These are phyloP conservation scores for Thripadectes ignobilis DNA, from an alignment of 2,797 vertebrate genomes.

Conservation along the genomic window DNA sequence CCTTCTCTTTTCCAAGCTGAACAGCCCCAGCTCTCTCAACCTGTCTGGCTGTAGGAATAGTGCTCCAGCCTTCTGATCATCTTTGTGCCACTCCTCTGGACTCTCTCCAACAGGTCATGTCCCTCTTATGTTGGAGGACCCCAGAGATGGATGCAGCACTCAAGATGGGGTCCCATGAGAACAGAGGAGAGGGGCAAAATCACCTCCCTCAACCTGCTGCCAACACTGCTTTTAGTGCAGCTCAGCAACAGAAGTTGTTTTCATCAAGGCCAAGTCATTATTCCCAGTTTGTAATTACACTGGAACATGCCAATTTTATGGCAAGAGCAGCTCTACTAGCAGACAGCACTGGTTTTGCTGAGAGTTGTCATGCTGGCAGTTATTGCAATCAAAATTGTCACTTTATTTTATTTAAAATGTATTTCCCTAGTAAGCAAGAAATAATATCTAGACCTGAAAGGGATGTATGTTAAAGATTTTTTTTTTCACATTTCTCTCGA, in stretches of 20 bases:
- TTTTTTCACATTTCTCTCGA: constrained; percentile 7
- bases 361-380: neutral
- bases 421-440: constrained; percentile 16
- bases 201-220: neutral
- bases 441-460: constrained; percentile 11
- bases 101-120: neutral
- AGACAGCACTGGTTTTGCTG: constrained; percentile 8
- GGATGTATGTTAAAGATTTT: neutral
- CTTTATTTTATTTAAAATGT: constrained; percentile 18
- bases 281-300: constrained; percentile 35
- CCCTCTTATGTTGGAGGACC: neutral
- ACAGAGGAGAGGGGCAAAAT: neutral
- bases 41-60: neutral
- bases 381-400: constrained; percentile 16
- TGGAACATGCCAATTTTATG: neutral
- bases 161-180: neutral
- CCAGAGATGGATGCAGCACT: neutral
- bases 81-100: neutral
- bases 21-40: neutral
- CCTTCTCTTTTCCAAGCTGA: neutral
- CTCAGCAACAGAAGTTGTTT: neutral
- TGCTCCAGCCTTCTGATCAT: neutral
- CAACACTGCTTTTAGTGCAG: neutral
- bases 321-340: neutral
- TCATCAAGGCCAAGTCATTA: neutral